These are phyloP conservation scores for Caenorhabditis remanei DNA, from an alignment of 1,140 invertebrate genomes.

Conservation along the genomic window DNA sequence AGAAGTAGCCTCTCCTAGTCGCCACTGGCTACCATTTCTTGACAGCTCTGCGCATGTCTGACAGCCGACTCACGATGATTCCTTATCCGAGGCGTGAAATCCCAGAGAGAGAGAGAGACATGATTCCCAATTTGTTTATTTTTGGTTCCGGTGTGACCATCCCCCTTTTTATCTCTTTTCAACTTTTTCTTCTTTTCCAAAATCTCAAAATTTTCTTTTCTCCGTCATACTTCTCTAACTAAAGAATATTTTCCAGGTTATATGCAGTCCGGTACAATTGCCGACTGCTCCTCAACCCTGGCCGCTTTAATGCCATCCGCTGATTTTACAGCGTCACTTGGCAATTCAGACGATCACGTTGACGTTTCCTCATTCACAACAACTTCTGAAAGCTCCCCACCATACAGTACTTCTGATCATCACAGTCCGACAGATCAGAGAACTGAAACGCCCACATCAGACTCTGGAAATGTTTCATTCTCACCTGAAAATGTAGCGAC, in stretches of 20 bases:
- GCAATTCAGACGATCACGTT: slow-evolving; percentile 30
- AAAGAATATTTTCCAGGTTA: neutral
- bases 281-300: slow-evolving; percentile 47
- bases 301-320: neutral
- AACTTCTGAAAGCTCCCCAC: slow-evolving; percentile 44
- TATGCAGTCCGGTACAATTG: slow-evolving; percentile 20
- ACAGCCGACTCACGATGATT: slow-evolving; percentile 53
- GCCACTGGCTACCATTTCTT: slow-evolving; percentile 43
- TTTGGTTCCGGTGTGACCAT: slow-evolving; percentile 32
- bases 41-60: slow-evolving; percentile 47
- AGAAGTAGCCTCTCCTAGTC: slow-evolving; percentile 31
- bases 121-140: slow-evolving; percentile 21
- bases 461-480: slow-evolving; percentile 32
- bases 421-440: slow-evolving; percentile 48
- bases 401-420: slow-evolving; percentile 47
- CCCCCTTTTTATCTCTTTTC: neutral
- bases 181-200: neutral
- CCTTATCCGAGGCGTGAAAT: slow-evolving; percentile 5
- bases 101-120: neutral
- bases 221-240: neutral
- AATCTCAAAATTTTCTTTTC: neutral
- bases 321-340: slow-evolving; percentile 20
- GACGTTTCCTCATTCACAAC: slow-evolving; percentile 48
- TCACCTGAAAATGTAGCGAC: slow-evolving; percentile 45
- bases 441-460: slow-evolving; percentile 39